Evolutionary conservation across 1,140 invertebrate species (phyloP).

Genomic region (Gonatopus flavifemur): DNA sequence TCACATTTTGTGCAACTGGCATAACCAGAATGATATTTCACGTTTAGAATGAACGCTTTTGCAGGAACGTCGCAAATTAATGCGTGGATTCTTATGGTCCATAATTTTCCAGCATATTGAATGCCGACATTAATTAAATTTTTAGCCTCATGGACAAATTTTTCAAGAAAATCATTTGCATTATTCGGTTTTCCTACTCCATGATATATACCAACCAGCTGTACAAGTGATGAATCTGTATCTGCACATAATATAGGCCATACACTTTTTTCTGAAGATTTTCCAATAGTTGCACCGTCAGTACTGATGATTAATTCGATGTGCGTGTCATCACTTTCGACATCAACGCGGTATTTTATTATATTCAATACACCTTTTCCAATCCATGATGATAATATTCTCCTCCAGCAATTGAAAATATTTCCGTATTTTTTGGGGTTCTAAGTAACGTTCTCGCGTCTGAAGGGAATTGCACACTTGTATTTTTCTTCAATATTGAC

Average conservation of each 20-base stretch:
- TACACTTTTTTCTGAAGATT: not conserved
- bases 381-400: too few relatives aligned
- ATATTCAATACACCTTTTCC: too few relatives aligned
- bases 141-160: conserved; percentile 7
- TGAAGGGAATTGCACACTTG: not conserved
- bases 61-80: conserved; percentile 47
- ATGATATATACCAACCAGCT: not conserved
- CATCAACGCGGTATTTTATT: not conserved
- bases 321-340: not conserved
- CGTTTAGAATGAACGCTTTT: conserved; percentile 34
- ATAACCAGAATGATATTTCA: conserved; percentile 40
- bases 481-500: conserved; percentile 1
- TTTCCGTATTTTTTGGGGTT: too few relatives aligned
- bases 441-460: too few relatives aligned
- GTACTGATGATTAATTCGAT: conserved; percentile 2
- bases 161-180: conserved; percentile 13
- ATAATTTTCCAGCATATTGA: not conserved
- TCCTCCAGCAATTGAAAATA: too few relatives aligned
- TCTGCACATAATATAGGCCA: conserved; percentile 3
- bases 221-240: not conserved
- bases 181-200: not conserved
- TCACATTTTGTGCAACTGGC: conserved; percentile 38
- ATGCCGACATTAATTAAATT: not conserved
- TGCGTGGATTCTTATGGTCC: conserved; percentile 17
- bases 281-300: not conserved